These are phyloP conservation scores for Ficedula albicollis DNA, from an alignment of 2,797 vertebrate genomes.

Conservation along the genomic window DNA sequence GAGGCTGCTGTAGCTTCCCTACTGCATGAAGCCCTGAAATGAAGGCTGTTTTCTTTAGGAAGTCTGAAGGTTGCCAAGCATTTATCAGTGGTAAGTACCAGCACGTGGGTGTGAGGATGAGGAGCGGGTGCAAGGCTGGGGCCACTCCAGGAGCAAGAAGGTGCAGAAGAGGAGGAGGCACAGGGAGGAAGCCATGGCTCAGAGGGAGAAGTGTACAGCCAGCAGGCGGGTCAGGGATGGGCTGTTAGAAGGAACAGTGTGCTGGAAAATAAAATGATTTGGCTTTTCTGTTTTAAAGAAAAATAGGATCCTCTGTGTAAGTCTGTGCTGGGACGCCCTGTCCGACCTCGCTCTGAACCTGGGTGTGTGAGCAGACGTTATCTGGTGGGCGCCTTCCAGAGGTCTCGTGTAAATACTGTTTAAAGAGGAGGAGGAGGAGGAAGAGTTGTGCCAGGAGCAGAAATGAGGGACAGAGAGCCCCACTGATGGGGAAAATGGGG, in stretches of 20 bases:
- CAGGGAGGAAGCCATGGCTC: neutral
- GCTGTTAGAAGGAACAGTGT: neutral
- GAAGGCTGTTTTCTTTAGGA: neutral
- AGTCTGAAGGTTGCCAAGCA: neutral
- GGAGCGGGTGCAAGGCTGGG: neutral
- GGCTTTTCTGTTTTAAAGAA: neutral
- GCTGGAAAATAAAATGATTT: neutral
- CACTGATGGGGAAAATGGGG: fast-evolving
- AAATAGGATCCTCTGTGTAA: neutral
- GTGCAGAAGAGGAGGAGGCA: neutral
- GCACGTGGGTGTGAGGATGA: neutral
- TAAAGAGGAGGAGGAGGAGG: neutral
- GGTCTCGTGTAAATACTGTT: neutral
- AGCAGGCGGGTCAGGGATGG: neutral
- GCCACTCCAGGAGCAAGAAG: neutral
- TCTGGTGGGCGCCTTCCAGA: neutral
- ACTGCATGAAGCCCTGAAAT: neutral
- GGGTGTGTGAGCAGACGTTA: neutral
- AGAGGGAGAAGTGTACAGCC: neutral
- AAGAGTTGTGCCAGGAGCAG: neutral
- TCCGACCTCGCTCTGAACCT: neutral
- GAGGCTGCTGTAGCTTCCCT: neutral
- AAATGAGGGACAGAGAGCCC: neutral
- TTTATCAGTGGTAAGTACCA: neutral
- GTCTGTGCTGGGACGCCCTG: neutral